Percentiles rank a stretch among this genome's conserved stretches.
Evolutionary conservation across 2,113 vertebrate genomes (phyloP).

Genomic region (Nesoenas mayeri): DNA sequence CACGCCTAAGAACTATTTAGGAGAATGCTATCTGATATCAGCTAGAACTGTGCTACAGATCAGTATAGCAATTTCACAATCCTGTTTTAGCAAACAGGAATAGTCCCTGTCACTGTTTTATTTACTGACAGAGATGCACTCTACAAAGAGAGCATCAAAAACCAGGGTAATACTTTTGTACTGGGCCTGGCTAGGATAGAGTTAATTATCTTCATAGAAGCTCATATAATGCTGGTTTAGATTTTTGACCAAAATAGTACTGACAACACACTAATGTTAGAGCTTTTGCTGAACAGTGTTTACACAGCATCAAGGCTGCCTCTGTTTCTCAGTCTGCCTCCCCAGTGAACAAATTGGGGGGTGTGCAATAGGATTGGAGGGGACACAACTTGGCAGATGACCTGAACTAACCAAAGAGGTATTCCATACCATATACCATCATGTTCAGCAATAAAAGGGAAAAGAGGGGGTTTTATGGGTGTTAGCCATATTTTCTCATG

Average conservation of each 20-base stretch:
- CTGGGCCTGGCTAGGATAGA: neutral
- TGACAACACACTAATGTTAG: neutral
- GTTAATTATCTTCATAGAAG: neutral
- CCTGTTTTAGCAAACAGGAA: too few species aligned
- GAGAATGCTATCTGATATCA: neutral
- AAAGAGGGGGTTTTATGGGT: neutral
- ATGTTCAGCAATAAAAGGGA: neutral
- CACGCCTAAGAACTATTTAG: too few species aligned
- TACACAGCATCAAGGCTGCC: neutral
- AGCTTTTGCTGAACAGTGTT: neutral
- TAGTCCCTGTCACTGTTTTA: neutral
- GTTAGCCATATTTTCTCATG: neutral
- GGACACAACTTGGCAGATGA: neutral
- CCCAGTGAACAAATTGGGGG: neutral
- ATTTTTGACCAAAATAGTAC: neutral
- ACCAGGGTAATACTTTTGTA: neutral
- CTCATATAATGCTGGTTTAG: neutral
- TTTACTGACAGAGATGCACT: neutral
- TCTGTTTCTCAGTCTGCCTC: neutral
- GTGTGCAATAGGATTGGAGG: neutral
- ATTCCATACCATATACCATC: neutral
- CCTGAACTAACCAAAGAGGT: neutral
- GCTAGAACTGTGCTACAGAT: neutral
- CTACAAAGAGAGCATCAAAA: neutral
- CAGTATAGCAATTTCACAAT: neutral